Evolutionary conservation across 2,797 vertebrate species (phyloP), one percentile per base, ranked within the genome.

Genomic region (Macropus fuliginosus): DNA sequence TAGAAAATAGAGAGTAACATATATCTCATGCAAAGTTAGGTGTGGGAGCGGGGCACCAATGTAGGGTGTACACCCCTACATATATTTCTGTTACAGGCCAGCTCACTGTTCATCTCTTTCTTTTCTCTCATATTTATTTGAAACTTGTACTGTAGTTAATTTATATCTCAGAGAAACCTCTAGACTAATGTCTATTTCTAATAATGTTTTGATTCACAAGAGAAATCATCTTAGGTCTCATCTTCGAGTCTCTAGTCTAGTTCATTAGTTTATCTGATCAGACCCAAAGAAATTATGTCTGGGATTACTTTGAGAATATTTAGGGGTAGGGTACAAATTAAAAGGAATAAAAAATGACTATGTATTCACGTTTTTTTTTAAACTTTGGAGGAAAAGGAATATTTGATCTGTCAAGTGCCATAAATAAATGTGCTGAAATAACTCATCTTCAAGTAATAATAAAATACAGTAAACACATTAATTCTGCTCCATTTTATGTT

Each of bases 381-480:
- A 50, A 87, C 9, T 50, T 87, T 87, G 40, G 24, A 24, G 50
- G 74, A 87, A 87, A 87, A 87, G 74, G 40, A 87, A 87, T 87
- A 87, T 87, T 87, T 87, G 74, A 87, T 87, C 74, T 46, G 98
- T 98, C 96, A 97, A 96, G 0, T 98, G 97, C 97, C 97, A 97
- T 98, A 98, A 98, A 98, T 98, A 98, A 98, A 98, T 95, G 97
- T 92, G 95, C 98, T 98, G 97, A 98, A 98, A 97, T 97, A 98
- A 98, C 98, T 98, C 93, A 97, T 98, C 96, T 97, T 96, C 92
- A 96, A 97, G 97, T 98, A 98, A 98, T 98, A 98, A 98, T 97
- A 98, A 98, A 98, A 97, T 98, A 97, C 59, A 98, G 95, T 98
- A 98, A 98, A 98, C 97, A 98, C 95, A 94, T 98, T 98, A 98